Base-by-base conservation (phyloP, 2,113 vertebrate species). In the Speoplatyrhinus poulsoni region DNA sequence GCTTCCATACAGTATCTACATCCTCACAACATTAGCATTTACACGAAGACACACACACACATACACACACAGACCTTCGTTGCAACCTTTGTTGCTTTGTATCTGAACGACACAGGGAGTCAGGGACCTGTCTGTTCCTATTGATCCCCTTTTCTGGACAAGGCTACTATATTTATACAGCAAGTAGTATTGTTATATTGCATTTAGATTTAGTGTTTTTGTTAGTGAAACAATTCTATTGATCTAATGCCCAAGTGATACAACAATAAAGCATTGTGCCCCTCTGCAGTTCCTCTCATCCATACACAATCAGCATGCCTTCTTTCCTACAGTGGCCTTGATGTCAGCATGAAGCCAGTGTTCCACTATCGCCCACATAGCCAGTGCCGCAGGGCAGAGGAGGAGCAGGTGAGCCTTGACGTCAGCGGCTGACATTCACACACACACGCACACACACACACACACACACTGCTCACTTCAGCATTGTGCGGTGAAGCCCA, bases 301-400 rank as follows among this genome's bases (percentile, higher is more conserved):
- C 62, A 62, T 77, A 64, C 72, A 60, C 58, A 69, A 73, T 68
- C 75, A 57, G 41, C 69, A 59, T 16, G 17, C 65, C 65, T 19
- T 60, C 66, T 82, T 49, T 15, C 61, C 67, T 70, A 60, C 71
- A 69, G 70, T 81, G 70, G 71, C 71, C 48, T 67, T 82, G 68
- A 80, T 78, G 71, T 79, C 68, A 49, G 65, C 81, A 59, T 77
- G 84, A 77, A 85, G 72, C 80, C 79, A 47, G 82, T 63, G 75
- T 77, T 54, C 48, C 49, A 57, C 46, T 73, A 63, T 71, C 86
- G 82, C 89, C 86, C 81, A 87, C 86, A 69, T 85, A 86, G 69
- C 65, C 11, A 15, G 62, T 65, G 69, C 60, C 68, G 69, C 54
- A 19, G 41, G 56, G 60, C 8, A 58, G 59, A 58, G 78, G 69